Percentiles rank a stretch among this genome's conserved stretches.
Evolutionary conservation across 2,113 vertebrate species (phyloP).

Genomic region (Spea multiplicata): DNA sequence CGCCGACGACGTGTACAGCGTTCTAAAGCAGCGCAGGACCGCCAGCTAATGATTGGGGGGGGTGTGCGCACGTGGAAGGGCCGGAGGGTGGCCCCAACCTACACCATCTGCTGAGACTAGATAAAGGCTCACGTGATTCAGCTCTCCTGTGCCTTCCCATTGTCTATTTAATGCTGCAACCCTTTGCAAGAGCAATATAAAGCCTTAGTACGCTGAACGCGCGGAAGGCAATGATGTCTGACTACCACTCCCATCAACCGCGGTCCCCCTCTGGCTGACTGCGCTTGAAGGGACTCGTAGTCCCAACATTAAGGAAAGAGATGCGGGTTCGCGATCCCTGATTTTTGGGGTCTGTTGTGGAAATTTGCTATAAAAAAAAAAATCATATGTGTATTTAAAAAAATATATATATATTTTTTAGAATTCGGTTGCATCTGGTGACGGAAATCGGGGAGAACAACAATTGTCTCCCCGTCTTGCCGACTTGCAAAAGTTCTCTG

Average conservation of each 20-base stretch:
- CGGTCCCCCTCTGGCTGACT: background rate
- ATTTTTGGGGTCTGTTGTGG: background rate
- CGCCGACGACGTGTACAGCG: constrained; percentile 84
- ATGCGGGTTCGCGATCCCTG: background rate
- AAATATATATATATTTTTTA: too few species aligned
- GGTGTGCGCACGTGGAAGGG: constrained; percentile 2
- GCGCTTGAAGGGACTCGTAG: background rate
- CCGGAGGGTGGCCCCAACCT: background rate
- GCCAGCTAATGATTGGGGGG: constrained; percentile 74
- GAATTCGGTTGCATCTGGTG: too few species aligned
- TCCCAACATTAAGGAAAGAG: background rate
- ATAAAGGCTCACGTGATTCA: background rate
- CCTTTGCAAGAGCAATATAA: background rate
- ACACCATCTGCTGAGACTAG: background rate
- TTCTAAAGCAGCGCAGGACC: constrained; percentile 85
- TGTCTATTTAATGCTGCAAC: background rate
- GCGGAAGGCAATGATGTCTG: background rate
- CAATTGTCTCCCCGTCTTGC: too few species aligned
- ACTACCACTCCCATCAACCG: too few species aligned
- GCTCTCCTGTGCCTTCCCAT: constrained; percentile 1
- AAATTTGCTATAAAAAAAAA: background rate
- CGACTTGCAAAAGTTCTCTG: too few species aligned
- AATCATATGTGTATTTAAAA: too few species aligned
- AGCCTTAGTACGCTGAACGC: background rate
- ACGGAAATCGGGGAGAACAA: too few species aligned